These are phyloP conservation scores for Pollenia labialis DNA, from an alignment of 2,888 invertebrate genomes.

Conservation along the genomic window DNA sequence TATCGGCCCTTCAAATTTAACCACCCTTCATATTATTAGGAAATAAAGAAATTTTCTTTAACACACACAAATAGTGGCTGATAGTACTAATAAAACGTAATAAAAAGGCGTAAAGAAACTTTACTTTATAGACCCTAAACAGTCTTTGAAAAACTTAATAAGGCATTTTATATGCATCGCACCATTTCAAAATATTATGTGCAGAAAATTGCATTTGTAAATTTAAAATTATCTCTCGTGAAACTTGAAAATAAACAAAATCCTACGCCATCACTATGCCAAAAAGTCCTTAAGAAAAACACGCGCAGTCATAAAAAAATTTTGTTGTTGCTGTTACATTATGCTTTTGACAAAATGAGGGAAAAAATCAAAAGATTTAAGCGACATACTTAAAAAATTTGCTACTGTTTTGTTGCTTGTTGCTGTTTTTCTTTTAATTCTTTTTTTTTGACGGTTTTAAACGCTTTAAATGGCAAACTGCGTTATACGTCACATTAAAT, in stretches of 20 bases:
- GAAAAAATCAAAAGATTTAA: constrained; percentile 67
- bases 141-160: constrained; percentile 32
- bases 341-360: constrained; percentile 33
- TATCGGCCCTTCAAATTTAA: no score
- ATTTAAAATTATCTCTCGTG: constrained; percentile 30
- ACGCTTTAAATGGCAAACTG: constrained; percentile 51
- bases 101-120: not conserved
- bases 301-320: constrained; percentile 61
- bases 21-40: no score
- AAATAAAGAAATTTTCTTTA: no score
- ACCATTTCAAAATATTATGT: constrained; percentile 48
- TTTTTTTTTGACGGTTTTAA: constrained; percentile 17
- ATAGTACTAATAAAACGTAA: not conserved
- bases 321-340: constrained; percentile 20
- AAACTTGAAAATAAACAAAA: constrained; percentile 42
- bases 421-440: constrained; percentile 15
- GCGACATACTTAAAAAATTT: constrained; percentile 67
- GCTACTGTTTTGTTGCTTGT: constrained; percentile 41
- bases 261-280: constrained; percentile 60
- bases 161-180: constrained; percentile 63
- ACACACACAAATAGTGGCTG: no score
- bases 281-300: constrained; percentile 50
- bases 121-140: not conserved
- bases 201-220: constrained; percentile 32
- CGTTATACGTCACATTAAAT: constrained; percentile 66